These are phyloP conservation scores for Mus musculus DNA, from an alignment of 2,113 vertebrate species.

Conservation along the genomic window DNA sequence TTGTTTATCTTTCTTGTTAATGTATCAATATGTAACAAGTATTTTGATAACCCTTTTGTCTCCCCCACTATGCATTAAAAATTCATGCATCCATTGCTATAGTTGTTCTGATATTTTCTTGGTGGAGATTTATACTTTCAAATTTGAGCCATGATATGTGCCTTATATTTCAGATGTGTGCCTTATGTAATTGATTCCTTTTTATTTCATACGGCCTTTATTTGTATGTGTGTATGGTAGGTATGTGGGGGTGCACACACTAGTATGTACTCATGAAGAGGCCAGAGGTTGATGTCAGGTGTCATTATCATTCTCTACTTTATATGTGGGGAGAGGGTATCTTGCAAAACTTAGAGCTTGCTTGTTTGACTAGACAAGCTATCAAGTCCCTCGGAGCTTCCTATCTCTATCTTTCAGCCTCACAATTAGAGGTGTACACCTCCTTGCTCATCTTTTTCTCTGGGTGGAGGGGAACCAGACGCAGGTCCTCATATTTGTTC, in stretches of 20 bases:
- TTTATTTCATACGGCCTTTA: not conserved
- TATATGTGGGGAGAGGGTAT: not conserved
- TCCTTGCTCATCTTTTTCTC: not conserved
- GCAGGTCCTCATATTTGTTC: not conserved
- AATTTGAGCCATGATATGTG: not conserved
- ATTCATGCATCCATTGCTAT: not conserved
- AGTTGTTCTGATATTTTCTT: slow-evolving; percentile 2
- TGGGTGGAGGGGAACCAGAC: not conserved
- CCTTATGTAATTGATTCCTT: not conserved
- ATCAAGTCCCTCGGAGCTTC: not conserved
- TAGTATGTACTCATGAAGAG: not conserved
- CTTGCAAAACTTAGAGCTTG: not conserved
- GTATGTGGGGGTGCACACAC: not conserved
- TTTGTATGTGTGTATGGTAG: not conserved
- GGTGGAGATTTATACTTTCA: not conserved
- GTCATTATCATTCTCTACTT: not conserved
- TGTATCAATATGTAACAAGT: not conserved
- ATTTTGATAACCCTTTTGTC: not conserved
- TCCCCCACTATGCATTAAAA: not conserved
- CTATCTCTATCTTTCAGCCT: not conserved
- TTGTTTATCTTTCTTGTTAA: not conserved
- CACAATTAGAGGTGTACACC: not conserved
- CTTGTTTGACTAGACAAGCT: not conserved
- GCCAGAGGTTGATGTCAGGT: not conserved
- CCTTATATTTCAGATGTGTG: not conserved